phyloP scores from a whole-genome alignment of 2,113 vertebrate genomes.

The Ovibos moschatus region DNA sequence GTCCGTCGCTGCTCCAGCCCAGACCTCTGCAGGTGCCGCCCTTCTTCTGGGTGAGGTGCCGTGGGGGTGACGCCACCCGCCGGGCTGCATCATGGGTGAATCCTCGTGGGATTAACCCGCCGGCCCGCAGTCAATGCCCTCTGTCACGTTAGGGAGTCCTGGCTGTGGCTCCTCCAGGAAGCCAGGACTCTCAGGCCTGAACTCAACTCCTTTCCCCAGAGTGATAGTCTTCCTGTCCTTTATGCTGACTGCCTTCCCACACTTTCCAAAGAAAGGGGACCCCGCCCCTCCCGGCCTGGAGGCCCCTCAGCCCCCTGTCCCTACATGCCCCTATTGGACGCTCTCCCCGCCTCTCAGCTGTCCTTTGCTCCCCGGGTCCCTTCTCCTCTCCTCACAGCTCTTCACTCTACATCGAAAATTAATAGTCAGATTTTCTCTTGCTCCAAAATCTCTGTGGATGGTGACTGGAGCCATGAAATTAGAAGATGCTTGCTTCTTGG shows the following conservation, averaged over 20 bases:
- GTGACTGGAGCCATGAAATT: background rate
- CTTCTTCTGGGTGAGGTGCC: background rate
- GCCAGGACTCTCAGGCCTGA: background rate
- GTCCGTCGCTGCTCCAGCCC: background rate
- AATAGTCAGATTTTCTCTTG: background rate
- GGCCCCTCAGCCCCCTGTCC: background rate
- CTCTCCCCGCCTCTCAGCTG: no score
- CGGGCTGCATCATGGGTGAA: rapidly evolving
- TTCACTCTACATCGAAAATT: background rate
- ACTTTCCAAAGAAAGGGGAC: background rate
- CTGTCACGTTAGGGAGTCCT: background rate
- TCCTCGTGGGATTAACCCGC: rapidly evolving
- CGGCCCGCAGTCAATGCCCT: rapidly evolving
- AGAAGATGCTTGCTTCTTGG: background rate
- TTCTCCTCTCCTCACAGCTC: background rate
- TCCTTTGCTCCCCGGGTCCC: background rate
- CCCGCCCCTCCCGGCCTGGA: background rate
- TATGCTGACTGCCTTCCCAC: background rate
- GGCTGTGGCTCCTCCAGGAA: background rate
- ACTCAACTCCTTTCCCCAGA: background rate
- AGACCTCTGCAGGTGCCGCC: background rate
- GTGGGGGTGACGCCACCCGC: background rate
- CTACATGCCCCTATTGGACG: rapidly evolving
- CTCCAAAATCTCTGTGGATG: background rate
- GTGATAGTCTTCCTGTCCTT: background rate